A percentile compares a stretch with the other conserved stretches of the same genome.
phyloP scores from a whole-genome alignment of 2,797 vertebrate genomes.

The Gymnocypris eckloni region DNA sequence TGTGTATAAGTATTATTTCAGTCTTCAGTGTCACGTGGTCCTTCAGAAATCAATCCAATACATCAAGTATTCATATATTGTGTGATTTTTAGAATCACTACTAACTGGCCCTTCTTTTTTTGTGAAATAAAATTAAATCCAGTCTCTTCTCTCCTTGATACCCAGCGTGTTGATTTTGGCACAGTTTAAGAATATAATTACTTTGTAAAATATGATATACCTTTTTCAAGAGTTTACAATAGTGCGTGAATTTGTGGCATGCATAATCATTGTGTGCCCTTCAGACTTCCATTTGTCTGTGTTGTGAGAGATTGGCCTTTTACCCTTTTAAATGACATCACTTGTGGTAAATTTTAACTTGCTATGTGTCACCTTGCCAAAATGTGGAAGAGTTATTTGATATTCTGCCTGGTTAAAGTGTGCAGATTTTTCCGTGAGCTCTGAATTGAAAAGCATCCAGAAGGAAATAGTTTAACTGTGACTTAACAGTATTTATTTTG shows the following conservation, averaged over 20 bases:
- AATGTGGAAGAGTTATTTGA: background rate
- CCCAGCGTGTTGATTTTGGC: slow-evolving; percentile 31
- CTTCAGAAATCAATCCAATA: background rate
- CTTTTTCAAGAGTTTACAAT: background rate
- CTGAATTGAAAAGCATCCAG: background rate
- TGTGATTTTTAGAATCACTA: too few relatives aligned
- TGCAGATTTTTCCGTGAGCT: background rate
- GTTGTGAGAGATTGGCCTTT: background rate
- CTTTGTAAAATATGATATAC: background rate
- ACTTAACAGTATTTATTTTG: background rate
- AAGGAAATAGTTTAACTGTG: background rate
- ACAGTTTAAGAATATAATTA: background rate
- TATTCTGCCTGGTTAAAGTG: background rate
- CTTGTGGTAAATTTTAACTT: slow-evolving; percentile 1
- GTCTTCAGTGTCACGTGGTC: background rate
- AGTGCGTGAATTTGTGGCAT: background rate
- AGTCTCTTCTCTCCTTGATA: slow-evolving; percentile 21
- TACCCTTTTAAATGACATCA: background rate
- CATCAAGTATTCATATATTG: too few relatives aligned
- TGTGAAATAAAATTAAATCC: background rate
- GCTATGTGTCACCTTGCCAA: background rate
- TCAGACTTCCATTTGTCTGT: background rate
- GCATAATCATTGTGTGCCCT: background rate
- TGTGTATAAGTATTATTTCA: background rate
- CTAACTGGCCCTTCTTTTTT: too few relatives aligned